Evolutionary conservation across 2,797 vertebrate species (phyloP), one percentile per base, ranked within the genome.

Genomic region (Okamejei kenojei): DNA sequence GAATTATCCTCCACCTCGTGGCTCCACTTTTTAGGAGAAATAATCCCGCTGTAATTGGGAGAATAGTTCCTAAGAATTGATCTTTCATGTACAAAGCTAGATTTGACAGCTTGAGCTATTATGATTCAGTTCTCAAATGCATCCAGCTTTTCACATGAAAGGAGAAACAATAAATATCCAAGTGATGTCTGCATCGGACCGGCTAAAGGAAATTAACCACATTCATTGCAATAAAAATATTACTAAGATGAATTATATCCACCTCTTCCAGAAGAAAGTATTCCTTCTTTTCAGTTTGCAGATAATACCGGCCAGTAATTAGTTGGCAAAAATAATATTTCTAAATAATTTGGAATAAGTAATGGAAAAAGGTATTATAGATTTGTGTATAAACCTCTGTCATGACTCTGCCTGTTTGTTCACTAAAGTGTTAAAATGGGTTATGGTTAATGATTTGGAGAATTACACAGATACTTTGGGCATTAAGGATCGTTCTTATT

Each of bases 31-130:
- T 54, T 54, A 54, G 45, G 45, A 54, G 45, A 54, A 7, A 74
- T 74, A 2, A 68, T 21, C 23, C 71, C 26, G 19, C 19, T 54
- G 45, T 54, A 54, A 54, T 54, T 54, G 45, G 45, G 45, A 54
- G 45, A 6, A 54, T 6, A 54, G 45, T 54, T 54, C 3, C 45
- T 54, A 54, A 54, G 45, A 45, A 91, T 91, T 45, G 68, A 73
- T 38, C 68, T 54, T 91, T 91, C 21, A 32, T 21, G 23, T 73
- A 73, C 26, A 38, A 74, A 74, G 90, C 11, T 73, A 19, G 17
- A 71, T 91, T 91, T 91, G 90, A 73, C 68, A 91, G 35, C 2
- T 74, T 73, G 90, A 71, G 90, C 15, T 91, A 74, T 91, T 91
- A 71, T 91, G 21, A 91, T 91, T 90, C 86, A 71, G 81, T 61